A percentile compares a stretch with the other conserved stretches of the same genome.
These are phyloP conservation scores for Archilochus colubris DNA, from an alignment of 2,113 vertebrate genomes.

Conservation along the genomic window DNA sequence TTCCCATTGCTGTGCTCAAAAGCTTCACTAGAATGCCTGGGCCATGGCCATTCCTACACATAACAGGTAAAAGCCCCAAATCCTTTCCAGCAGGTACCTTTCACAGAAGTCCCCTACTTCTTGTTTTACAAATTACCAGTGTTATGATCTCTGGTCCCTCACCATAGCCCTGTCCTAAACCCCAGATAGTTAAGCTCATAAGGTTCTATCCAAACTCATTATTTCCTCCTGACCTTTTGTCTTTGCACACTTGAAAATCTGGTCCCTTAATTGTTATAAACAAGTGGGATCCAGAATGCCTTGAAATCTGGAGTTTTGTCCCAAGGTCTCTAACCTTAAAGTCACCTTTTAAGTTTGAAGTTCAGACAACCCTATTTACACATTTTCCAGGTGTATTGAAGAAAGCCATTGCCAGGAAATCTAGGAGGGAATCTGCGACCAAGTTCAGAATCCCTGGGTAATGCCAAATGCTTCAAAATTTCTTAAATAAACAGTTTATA, in stretches of 20 bases:
- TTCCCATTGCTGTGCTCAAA: not conserved
- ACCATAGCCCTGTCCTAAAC: not conserved
- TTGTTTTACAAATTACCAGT: not conserved
- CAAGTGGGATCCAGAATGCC: not conserved
- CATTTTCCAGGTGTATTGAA: not conserved
- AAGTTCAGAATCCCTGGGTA: not conserved
- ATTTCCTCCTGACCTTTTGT: not conserved
- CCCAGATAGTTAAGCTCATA: not conserved
- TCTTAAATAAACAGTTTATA: not conserved
- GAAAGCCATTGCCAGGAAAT: not conserved
- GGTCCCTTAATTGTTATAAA: not conserved
- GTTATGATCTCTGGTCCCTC: not conserved
- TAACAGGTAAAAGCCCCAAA: not conserved
- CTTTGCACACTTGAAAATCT: not conserved
- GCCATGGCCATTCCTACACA: not conserved
- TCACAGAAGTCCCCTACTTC: rapidly evolving
- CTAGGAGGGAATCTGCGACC: not conserved
- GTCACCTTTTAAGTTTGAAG: not conserved
- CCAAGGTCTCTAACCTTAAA: not conserved
- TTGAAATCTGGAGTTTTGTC: not conserved
- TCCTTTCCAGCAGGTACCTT: rapidly evolving
- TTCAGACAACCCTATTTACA: not conserved
- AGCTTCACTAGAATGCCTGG: not conserved
- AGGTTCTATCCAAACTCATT: not conserved
- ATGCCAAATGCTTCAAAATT: not conserved